Evolutionary conservation across 2,888 invertebrate genomes (phyloP), one percentile per base, ranked within the genome.

Genomic region (Epinotia ramella): DNA sequence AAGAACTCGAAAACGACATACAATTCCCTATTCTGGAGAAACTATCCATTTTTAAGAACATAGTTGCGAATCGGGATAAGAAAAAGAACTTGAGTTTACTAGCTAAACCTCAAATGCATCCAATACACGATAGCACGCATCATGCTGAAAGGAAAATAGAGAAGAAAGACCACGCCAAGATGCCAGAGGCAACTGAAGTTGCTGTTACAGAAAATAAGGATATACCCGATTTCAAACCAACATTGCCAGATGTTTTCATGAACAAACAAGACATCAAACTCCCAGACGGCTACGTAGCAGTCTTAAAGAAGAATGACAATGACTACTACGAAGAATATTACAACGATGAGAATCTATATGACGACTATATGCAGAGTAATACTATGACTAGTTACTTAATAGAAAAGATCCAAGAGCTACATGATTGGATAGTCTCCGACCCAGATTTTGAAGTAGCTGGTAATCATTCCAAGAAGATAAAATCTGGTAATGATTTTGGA

Each of bases 341-440:
- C 77, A 90, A 92, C 11, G 94, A 95, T 69, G 90, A 93, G 0
- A 91, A 92, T 56, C 73, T 93, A 0, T 94, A 94, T 71, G 91
- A 94, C 1, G 94, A 94, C 78, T 95, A 94, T 40, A 90, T 94
- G 84, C 90, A 94, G 74, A 93, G 92, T 5, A 93, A 93, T 28
- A 88, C 94, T 0, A 90, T 95, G 91, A 91, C 93, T 0, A 91
- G 87, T 72, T 95, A 95, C 71, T 80, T 95, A 0, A 94, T 95
- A 67, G 94, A 95, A 75, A 93, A 95, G 72, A 89, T 95, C 0
- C 94, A 94, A 76, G 95, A 95, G 3, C 78, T 95, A 0, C 93
- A 95, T 76, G 94, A 95, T 74, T 95, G 95, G 95, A 89, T 95
- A 0, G 88, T 88, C 0, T 82, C 88, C 0, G 94, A 95, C 71